These are phyloP conservation scores for Actinopyga echinites DNA, from an alignment of 53 echinoderm and acorn worm genomes.

Conservation along the genomic window DNA sequence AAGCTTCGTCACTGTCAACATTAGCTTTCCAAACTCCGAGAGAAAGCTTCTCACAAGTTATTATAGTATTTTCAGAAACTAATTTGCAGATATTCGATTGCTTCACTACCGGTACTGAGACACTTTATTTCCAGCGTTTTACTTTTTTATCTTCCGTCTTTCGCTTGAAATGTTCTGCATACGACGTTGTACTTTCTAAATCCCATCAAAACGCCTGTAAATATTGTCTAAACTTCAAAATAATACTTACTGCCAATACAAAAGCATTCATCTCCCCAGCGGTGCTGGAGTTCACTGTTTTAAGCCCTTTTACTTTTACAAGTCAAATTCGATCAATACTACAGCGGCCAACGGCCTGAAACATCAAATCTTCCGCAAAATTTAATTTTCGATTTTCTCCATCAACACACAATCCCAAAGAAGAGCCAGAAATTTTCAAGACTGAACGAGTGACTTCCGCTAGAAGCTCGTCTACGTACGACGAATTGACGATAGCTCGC, in stretches of 20 bases:
- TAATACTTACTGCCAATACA: background rate
- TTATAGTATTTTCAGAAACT: too few species aligned
- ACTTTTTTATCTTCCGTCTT: too few species aligned
- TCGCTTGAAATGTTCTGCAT: too few species aligned
- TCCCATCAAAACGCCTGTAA: background rate
- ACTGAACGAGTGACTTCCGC: background rate
- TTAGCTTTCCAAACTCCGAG: too few species aligned
- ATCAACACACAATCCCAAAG: slow-evolving; percentile 11
- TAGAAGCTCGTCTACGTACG: background rate
- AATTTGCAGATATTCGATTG: too few species aligned
- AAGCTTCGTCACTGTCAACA: too few species aligned
- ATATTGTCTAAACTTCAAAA: background rate
- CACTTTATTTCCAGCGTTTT: too few species aligned
- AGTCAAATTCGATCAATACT: slow-evolving; percentile 34
- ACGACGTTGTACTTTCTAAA: too few species aligned
- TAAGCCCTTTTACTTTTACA: background rate
- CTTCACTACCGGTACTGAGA: too few species aligned
- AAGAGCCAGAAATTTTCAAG: background rate
- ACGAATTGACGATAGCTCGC: too few species aligned
- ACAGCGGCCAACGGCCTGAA: slow-evolving; percentile 31
- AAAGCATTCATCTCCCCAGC: background rate
- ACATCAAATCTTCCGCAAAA: slow-evolving; percentile 49
- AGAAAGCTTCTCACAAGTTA: too few species aligned
- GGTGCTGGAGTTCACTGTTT: background rate
- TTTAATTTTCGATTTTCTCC: slow-evolving; percentile 46